Conservation (phyloP, 2,113 vertebrate species). For the Vireo altiloquus region DNA sequence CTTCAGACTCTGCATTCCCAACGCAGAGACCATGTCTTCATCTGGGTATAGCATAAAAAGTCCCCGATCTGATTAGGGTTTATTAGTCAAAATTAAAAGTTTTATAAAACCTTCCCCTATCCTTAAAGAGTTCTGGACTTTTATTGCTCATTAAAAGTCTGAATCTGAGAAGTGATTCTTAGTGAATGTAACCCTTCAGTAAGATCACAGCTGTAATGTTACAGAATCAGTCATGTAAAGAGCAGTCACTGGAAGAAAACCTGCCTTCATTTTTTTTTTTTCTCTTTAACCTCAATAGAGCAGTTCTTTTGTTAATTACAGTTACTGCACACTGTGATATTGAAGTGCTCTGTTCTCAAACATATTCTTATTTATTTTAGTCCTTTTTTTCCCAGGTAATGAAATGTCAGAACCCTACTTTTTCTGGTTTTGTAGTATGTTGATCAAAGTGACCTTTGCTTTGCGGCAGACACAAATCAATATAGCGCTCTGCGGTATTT, state of each 20-base stretch:
- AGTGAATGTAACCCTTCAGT: constrained; percentile 52
- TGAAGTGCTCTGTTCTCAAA: constrained; percentile 80
- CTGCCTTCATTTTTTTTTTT: constrained; percentile 59
- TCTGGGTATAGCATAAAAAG: neutral
- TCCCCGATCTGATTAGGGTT: neutral
- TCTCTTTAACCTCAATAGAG: constrained; percentile 68
- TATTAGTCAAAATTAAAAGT: neutral
- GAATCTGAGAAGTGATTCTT: constrained; percentile 29
- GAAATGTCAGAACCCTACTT: constrained; percentile 83
- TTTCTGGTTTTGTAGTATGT: constrained; percentile 78
- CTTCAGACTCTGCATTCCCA: neutral
- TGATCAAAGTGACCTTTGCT: constrained; percentile 92
- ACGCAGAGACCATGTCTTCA: neutral
- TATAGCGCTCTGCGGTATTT: constrained; percentile 78
- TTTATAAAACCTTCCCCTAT: neutral
- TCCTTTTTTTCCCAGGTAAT: constrained; percentile 82
- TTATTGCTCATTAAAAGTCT: constrained; percentile 18
- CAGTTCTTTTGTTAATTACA: constrained; percentile 86
- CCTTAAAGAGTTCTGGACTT: neutral
- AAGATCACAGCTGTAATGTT: constrained; percentile 71
- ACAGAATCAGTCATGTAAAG: constrained; percentile 70
- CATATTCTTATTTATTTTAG: constrained; percentile 84
- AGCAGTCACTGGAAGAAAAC: constrained; percentile 65
- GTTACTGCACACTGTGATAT: constrained; percentile 79
- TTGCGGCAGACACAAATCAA: constrained; percentile 85